Evolutionary conservation across 2,797 vertebrate genomes (phyloP).

Genomic region (Numenius phaeopus): DNA sequence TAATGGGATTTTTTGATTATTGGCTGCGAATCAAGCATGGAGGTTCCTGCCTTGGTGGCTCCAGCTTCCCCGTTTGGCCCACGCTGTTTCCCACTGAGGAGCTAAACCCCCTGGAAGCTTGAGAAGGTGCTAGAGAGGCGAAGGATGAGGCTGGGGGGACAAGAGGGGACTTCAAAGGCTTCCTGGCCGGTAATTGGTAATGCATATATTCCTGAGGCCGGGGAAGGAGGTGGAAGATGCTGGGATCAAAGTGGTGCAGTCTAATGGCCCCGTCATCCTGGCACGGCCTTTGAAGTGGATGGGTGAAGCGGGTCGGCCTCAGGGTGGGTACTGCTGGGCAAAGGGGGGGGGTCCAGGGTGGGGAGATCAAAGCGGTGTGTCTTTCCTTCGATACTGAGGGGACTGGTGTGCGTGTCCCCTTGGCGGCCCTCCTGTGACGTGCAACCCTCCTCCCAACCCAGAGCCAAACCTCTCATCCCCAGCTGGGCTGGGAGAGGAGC

Average conservation of each 20-base stretch:
- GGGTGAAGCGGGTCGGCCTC: rapidly evolving
- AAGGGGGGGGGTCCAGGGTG: rapidly evolving
- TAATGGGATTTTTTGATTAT: neutral
- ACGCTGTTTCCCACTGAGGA: rapidly evolving
- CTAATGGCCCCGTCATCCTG: neutral
- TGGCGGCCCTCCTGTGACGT: rapidly evolving
- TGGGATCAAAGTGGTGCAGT: neutral
- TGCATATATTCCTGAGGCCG: rapidly evolving
- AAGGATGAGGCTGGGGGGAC: neutral
- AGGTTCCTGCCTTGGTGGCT: neutral
- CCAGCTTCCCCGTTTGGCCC: neutral
- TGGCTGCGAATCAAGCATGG: neutral
- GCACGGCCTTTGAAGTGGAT: neutral
- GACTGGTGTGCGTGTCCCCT: neutral
- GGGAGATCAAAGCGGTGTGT: neutral
- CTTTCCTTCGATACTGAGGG: rapidly evolving
- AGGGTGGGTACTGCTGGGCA: rapidly evolving
- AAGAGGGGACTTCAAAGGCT: neutral
- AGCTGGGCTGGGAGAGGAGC: neutral
- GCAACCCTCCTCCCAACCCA: neutral
- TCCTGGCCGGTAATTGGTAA: neutral
- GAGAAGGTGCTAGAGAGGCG: neutral
- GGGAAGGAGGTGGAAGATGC: neutral
- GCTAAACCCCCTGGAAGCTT: neutral
- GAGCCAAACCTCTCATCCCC: neutral